phyloP scores from a whole-genome alignment of 1,140 invertebrate species.

The Aphaenogaster rudis region DNA sequence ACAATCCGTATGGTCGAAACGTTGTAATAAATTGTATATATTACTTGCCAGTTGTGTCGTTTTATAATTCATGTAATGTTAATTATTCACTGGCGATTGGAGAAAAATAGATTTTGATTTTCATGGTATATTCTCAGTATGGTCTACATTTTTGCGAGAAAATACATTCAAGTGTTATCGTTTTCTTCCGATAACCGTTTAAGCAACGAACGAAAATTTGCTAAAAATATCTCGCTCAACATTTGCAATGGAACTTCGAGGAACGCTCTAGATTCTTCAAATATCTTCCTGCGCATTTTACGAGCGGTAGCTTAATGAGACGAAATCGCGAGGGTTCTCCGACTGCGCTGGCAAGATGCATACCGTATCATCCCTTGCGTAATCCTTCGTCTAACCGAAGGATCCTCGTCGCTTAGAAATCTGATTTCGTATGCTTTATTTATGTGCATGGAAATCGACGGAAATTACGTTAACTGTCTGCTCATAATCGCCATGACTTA shows the following conservation, averaged over 20 bases:
- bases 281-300: conserved; percentile 32
- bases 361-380: conserved; percentile 47
- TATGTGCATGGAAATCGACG: conserved; percentile 74
- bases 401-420: conserved; percentile 51
- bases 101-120: too few species aligned
- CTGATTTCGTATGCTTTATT: conserved; percentile 65
- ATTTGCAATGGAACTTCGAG: conserved; percentile 15
- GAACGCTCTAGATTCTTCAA: conserved; percentile 41
- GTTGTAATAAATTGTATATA: too few species aligned
- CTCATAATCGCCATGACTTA: conserved; percentile 70
- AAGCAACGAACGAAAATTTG: conserved; percentile 14
- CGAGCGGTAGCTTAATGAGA: conserved; percentile 57
- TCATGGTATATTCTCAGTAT: too few species aligned
- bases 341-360: background rate
- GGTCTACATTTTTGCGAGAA: background rate
- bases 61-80: too few species aligned
- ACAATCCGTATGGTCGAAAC: too few species aligned
- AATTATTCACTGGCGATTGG: too few species aligned
- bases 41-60: too few species aligned
- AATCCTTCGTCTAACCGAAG: conserved; percentile 61
- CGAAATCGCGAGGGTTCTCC: conserved; percentile 31
- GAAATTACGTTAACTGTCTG: conserved; percentile 72
- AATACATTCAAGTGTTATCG: background rate
- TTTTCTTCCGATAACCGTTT: background rate
- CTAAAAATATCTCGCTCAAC: conserved; percentile 27